phyloP scores from a whole-genome alignment of 2,797 vertebrate genomes.

The Lithobates pipiens region DNA sequence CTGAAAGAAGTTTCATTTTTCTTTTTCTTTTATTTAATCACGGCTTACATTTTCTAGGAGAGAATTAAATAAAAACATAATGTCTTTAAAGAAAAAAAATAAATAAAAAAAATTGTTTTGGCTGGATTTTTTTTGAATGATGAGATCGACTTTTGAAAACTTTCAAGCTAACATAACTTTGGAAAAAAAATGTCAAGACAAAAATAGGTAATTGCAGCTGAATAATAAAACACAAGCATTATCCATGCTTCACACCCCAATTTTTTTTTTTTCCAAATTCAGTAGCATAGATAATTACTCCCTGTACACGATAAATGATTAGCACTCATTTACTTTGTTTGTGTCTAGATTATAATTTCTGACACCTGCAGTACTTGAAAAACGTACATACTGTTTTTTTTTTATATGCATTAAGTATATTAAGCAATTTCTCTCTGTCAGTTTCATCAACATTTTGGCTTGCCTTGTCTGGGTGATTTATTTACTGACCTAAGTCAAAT shows the following conservation, averaged over 20 bases:
- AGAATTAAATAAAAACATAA: conserved; percentile 78
- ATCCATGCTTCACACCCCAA: conserved; percentile 25
- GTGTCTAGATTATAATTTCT: conserved; percentile 57
- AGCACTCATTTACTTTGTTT: conserved; percentile 61
- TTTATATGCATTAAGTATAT: conserved; percentile 60
- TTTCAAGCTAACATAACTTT: conserved; percentile 21
- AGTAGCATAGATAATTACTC: conserved; percentile 58
- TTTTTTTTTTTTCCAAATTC: conserved; percentile 50
- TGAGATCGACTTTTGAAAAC: conserved; percentile 27
- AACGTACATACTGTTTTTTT: conserved; percentile 52
- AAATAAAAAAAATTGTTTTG: conserved; percentile 69
- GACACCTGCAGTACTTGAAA: conserved; percentile 62
- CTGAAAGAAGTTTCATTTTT: conserved; percentile 83
- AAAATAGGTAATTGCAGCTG: conserved; percentile 66
- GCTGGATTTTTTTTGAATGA: conserved; percentile 66
- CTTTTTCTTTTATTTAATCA: conserved; percentile 84
- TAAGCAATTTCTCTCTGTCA: conserved; percentile 56
- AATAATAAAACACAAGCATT: conserved; percentile 48
- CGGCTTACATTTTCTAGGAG: conserved; percentile 69
- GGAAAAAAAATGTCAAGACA: conserved; percentile 35
- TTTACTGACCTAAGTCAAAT: conserved; percentile 36
- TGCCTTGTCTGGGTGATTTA: conserved; percentile 55
- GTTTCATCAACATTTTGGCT: conserved; percentile 46
- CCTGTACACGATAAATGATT: conserved; percentile 61
- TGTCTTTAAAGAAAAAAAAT: conserved; percentile 69